Percentiles rank a stretch among this genome's conserved stretches.
Conservation (phyloP, 2,113 vertebrate genomes). For the Albula glossodonta region DNA sequence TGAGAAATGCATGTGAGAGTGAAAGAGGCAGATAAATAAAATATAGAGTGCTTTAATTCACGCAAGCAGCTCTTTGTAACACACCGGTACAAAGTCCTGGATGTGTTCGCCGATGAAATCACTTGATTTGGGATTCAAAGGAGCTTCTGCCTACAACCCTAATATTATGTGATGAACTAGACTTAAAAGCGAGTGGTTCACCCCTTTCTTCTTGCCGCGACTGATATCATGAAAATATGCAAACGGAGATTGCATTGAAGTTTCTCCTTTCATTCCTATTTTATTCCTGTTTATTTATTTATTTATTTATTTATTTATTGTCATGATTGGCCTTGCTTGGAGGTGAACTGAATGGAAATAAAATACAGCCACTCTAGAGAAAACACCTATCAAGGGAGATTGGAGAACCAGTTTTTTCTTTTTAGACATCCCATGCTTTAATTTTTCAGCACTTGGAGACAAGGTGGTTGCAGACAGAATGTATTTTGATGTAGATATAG, state of each 20-base stretch:
- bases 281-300: neutral
- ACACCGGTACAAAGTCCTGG: no score
- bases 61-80: neutral
- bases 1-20: neutral
- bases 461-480: neutral
- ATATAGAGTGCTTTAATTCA: neutral
- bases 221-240: conserved; percentile 11
- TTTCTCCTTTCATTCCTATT: neutral
- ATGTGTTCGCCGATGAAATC: neutral
- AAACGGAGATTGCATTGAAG: conserved; percentile 9
- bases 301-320: neutral
- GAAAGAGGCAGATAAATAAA: conserved; percentile 12
- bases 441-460: neutral
- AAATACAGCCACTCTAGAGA: neutral
- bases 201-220: conserved; percentile 1
- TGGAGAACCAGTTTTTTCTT: neutral
- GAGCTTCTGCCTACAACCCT: conserved; percentile 14
- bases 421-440: neutral
- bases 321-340: conserved; percentile 1
- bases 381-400: conserved; percentile 1
- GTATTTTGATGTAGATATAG: neutral
- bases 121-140: conserved; percentile 15
- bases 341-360: neutral
- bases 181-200: conserved; percentile 18
- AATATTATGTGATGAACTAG: conserved; percentile 4